Percentiles rank a stretch among this genome's conserved stretches.
These are phyloP conservation scores for Knipowitschia caucasica DNA, from an alignment of 2,797 vertebrate genomes.

Conservation along the genomic window DNA sequence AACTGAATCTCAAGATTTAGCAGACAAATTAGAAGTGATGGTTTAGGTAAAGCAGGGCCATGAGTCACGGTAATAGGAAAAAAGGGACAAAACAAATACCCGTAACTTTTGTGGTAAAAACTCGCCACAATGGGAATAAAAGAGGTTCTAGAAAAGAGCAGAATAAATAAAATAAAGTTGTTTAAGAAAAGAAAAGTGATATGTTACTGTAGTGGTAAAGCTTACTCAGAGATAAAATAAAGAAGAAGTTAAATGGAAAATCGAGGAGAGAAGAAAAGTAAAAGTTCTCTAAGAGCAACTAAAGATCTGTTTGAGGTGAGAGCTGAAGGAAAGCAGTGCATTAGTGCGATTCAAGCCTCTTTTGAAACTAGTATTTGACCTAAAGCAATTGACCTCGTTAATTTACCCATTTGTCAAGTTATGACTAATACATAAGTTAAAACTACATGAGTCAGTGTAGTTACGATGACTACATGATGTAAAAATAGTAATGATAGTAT, in stretches of 20 bases:
- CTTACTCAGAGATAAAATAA: constrained; percentile 36
- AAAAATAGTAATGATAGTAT: too few relatives aligned
- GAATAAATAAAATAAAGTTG: constrained; percentile 45
- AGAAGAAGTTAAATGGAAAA: constrained; percentile 21
- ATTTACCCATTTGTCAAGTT: too few relatives aligned
- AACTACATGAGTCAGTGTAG: too few relatives aligned
- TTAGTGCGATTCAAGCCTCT: background rate
- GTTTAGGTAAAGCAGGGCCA: constrained; percentile 38
- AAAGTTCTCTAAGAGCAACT: constrained; percentile 29
- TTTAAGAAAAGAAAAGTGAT: constrained; percentile 38
- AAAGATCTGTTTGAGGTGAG: constrained; percentile 20
- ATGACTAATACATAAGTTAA: too few relatives aligned
- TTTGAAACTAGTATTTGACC: background rate
- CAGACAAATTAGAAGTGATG: constrained; percentile 65
- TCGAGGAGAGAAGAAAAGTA: constrained; percentile 14
- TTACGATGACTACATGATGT: background rate
- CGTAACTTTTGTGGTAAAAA: constrained; percentile 43
- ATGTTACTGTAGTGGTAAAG: constrained; percentile 46
- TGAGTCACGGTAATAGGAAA: constrained; percentile 61
- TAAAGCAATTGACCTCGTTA: too few relatives aligned
- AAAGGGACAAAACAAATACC: constrained; percentile 52
- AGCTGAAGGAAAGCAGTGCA: background rate
- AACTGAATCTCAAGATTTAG: constrained; percentile 50
- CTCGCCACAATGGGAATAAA: constrained; percentile 30
- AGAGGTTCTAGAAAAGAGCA: constrained; percentile 21